Evolutionary conservation across 92 coral and sea anemone genomes (phyloP).

Genomic region (Porites cylindrica): DNA sequence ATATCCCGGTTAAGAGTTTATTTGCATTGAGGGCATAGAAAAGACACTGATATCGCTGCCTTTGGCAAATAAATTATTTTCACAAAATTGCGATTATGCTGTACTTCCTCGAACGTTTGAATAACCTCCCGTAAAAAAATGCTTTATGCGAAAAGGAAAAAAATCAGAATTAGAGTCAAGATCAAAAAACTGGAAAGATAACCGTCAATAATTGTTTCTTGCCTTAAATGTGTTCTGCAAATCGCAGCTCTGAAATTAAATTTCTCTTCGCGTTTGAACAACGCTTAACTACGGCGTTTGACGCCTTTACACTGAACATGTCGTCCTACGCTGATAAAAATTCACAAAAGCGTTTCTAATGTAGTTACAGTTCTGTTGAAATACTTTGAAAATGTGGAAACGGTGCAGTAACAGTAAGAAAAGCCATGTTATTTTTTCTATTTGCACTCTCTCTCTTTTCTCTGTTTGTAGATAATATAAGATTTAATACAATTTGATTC

Average conservation of each 20-base stretch:
- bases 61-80: conserved; percentile 46
- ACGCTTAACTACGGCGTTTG: conserved; percentile 72
- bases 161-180: conserved; percentile 39
- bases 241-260: conserved; percentile 25
- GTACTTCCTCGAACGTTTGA: conserved; percentile 53
- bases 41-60: conserved; percentile 47
- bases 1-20: conserved; percentile 68
- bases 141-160: background rate
- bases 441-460: conserved; percentile 3
- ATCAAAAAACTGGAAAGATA: conserved; percentile 3
- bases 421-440: conserved; percentile 31
- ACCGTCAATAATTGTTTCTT: background rate
- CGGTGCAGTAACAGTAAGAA: conserved; percentile 72
- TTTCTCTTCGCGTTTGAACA: conserved; percentile 25
- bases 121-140: conserved; percentile 29
- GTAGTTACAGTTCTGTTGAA: conserved; percentile 43
- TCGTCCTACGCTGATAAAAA: conserved; percentile 56
- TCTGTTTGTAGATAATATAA: conserved; percentile 65
- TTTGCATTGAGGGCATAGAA: conserved; percentile 51
- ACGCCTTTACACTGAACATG: conserved; percentile 73
- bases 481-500: conserved; percentile 78
- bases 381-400: conserved; percentile 44
- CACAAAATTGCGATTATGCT: conserved; percentile 26
- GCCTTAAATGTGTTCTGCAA: conserved; percentile 26
- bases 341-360: conserved; percentile 57